Conservation (phyloP, 2,888 invertebrate species). For the Prenolepis imparis region DNA sequence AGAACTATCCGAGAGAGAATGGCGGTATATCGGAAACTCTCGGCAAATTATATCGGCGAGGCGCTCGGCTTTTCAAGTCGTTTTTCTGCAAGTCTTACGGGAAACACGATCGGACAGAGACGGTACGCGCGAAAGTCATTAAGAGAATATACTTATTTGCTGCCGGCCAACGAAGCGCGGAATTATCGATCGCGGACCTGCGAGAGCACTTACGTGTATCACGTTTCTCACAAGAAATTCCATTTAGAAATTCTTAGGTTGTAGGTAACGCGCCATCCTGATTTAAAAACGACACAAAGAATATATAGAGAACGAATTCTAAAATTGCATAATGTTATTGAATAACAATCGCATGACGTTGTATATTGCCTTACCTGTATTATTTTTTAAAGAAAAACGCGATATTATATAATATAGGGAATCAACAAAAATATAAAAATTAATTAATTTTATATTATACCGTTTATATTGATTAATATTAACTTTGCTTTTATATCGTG, state of each 20-base stretch:
- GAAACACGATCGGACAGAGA: conserved; percentile 46
- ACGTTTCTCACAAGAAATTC: conserved; percentile 28
- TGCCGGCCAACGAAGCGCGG: conserved; percentile 32
- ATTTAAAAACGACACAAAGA: conserved; percentile 1
- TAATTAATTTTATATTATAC: conserved; percentile 1
- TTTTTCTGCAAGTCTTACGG: conserved; percentile 41
- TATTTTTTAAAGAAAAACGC: background rate
- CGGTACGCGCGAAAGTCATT: conserved; percentile 43
- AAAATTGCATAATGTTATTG: background rate
- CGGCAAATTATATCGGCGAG: conserved; percentile 51
- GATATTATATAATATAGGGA: background rate
- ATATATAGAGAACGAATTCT: background rate
- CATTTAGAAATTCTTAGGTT: background rate
- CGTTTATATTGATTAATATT: background rate
- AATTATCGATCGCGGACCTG: conserved; percentile 42
- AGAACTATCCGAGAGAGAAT: background rate
- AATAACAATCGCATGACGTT: background rate
- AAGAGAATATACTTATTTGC: conserved; percentile 48
- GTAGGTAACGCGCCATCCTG: background rate
- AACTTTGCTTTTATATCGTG: background rate
- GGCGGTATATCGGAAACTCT: conserved; percentile 49
- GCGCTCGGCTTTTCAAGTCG: conserved; percentile 22
- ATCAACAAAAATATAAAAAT: background rate
- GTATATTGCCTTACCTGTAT: background rate
- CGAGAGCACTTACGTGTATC: conserved; percentile 44